A percentile compares a stretch with the other conserved stretches of the same genome.
phyloP scores from a whole-genome alignment of 2,113 vertebrate genomes.

The Scophthalmus maximus region DNA sequence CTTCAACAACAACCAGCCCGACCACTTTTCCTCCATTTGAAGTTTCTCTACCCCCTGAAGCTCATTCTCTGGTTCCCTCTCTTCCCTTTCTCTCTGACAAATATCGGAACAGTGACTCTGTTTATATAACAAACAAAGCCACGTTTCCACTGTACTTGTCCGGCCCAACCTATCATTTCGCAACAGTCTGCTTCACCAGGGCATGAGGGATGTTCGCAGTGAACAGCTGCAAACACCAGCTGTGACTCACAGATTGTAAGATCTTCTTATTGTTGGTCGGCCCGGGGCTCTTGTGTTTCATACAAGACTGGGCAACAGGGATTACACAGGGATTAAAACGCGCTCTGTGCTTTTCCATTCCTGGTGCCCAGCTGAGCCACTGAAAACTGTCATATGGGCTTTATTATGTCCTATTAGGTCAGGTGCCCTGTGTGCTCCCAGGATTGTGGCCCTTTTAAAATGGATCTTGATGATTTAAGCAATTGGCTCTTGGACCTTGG shows the following conservation, averaged over 20 bases:
- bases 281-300: background rate
- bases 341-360: background rate
- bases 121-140: slow-evolving; percentile 13
- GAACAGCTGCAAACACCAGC: background rate
- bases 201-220: background rate
- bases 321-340: slow-evolving; percentile 18
- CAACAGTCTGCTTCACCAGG: background rate
- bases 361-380: background rate
- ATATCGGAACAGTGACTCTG: background rate
- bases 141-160: background rate
- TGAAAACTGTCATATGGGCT: background rate
- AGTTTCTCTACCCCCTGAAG: background rate
- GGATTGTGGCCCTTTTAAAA: no score
- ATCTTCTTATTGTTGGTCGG: background rate
- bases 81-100: background rate
- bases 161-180: background rate
- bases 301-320: background rate
- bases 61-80: background rate
- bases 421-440: no score
- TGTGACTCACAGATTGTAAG: background rate
- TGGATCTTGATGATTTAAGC: no score
- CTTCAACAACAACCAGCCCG: background rate
- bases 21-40: background rate
- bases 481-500: no score
- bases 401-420: no score